Percentiles rank a stretch among this genome's conserved stretches.
Evolutionary conservation across 1,140 invertebrate species (phyloP).

Genomic region (Steinernema khuongi): DNA sequence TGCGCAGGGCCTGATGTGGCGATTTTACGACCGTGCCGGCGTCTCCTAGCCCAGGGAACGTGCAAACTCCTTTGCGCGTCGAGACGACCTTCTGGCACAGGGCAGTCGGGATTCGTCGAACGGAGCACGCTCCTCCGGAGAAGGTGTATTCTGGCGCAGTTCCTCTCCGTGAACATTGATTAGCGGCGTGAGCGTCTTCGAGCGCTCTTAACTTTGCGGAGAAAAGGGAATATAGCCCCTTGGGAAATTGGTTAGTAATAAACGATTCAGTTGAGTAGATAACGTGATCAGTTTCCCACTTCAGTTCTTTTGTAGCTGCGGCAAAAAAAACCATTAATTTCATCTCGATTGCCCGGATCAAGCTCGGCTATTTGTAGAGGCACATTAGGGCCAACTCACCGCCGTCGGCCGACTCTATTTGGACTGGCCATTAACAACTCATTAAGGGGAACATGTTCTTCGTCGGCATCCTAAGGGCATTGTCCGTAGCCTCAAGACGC

Average conservation of each 20-base stretch:
- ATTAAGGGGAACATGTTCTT: not conserved
- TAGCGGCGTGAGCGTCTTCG: not conserved
- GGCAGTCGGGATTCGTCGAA: not conserved
- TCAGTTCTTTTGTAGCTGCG: not conserved
- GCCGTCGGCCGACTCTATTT: not conserved
- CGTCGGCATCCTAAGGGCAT: conserved; percentile 8
- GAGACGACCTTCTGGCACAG: not conserved
- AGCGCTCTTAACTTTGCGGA: not conserved
- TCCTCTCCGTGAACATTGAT: not conserved
- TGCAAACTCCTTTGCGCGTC: not conserved
- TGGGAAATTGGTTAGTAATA: conserved; percentile 10
- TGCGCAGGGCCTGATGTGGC: not conserved
- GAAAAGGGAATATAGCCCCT: not conserved
- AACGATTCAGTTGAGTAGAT: not conserved
- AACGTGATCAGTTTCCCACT: not conserved
- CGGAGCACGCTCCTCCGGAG: not conserved
- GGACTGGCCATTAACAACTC: conserved; percentile 7
- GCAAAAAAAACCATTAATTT: not conserved
- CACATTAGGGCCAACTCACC: not conserved
- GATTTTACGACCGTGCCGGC: conserved; percentile 10
- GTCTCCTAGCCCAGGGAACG: not conserved
- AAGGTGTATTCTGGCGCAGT: not conserved
- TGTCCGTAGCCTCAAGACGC: conserved; percentile 14
- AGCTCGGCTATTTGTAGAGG: too few relatives aligned
- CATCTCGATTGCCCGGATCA: not conserved